These are phyloP conservation scores for Microtus richardsoni DNA, from an alignment of 2,113 vertebrate species.

Conservation along the genomic window DNA sequence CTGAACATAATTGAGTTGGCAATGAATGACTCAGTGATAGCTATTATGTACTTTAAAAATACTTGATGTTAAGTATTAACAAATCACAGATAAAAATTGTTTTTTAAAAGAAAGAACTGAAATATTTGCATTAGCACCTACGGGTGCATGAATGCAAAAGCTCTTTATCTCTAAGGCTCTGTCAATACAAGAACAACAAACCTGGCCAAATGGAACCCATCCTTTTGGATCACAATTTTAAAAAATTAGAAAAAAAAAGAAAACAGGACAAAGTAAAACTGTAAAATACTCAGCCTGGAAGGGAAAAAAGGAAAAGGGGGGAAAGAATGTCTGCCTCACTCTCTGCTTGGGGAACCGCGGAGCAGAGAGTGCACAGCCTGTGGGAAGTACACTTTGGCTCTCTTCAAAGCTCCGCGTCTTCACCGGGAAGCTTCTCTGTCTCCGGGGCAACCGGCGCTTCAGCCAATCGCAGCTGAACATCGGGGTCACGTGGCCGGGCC, in stretches of 20 bases:
- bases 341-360: accelerated
- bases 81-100: not conserved
- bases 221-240: not conserved
- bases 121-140: not conserved
- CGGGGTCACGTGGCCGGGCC: conserved; percentile 66
- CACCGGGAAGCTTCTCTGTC: conserved; percentile 60
- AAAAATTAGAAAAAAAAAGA: not conserved
- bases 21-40: not conserved
- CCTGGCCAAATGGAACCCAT: not conserved
- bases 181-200: not conserved
- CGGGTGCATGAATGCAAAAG: not conserved
- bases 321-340: not conserved
- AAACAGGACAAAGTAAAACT: not conserved
- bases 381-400: not conserved
- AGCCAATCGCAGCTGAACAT: conserved; percentile 74
- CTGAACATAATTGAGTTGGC: not conserved
- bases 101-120: not conserved
- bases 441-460: conserved; percentile 66
- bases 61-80: not conserved
- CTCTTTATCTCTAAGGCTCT: not conserved
- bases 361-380: not conserved
- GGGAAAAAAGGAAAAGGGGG: not conserved
- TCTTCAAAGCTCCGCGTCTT: accelerated
- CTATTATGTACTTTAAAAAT: not conserved
- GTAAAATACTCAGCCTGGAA: not conserved